phyloP scores from a whole-genome alignment of 2,113 vertebrate genomes.

The Phyllostomus hastatus region DNA sequence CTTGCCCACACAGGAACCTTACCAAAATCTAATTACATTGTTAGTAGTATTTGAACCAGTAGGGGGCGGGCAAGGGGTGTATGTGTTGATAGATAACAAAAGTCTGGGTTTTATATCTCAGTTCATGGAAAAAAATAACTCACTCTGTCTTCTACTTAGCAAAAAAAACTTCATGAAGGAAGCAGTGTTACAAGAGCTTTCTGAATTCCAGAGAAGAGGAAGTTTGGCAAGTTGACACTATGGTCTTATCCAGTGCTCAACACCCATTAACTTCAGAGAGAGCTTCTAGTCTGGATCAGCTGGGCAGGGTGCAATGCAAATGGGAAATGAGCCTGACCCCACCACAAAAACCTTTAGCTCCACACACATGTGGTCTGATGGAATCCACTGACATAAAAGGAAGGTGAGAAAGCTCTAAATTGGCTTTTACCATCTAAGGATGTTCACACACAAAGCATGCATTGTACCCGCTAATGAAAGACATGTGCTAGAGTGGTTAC shows the following conservation, averaged over 20 bases:
- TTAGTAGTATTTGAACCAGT: constrained; percentile 4
- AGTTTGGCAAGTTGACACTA: constrained; percentile 51
- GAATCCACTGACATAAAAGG: constrained; percentile 62
- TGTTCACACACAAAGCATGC: constrained; percentile 65
- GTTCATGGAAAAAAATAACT: constrained; percentile 50
- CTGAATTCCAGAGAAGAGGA: constrained; percentile 60
- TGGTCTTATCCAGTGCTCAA: constrained; percentile 51
- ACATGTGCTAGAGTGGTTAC: constrained; percentile 71
- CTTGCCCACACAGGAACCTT: neutral
- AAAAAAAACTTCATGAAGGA: constrained; percentile 61
- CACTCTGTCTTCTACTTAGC: constrained; percentile 51
- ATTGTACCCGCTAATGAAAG: constrained; percentile 76
- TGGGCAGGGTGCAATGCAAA: constrained; percentile 54
- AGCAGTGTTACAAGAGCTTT: constrained; percentile 58
- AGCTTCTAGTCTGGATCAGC: constrained; percentile 2
- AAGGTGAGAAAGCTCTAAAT: constrained; percentile 73
- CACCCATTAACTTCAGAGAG: constrained; percentile 72
- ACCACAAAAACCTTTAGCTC: constrained; percentile 41
- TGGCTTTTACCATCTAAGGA: constrained; percentile 60
- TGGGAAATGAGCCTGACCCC: constrained; percentile 66
- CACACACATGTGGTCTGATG: constrained; percentile 70
- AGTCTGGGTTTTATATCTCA: constrained; percentile 52
- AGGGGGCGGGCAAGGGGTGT: constrained; percentile 9
- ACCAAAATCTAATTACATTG: constrained; percentile 17
- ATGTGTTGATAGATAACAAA: constrained; percentile 34